Percentiles rank a stretch among this genome's conserved stretches.
These are phyloP conservation scores for Bathynomus jamesi DNA, from an alignment of 1,140 invertebrate genomes.

Conservation along the genomic window DNA sequence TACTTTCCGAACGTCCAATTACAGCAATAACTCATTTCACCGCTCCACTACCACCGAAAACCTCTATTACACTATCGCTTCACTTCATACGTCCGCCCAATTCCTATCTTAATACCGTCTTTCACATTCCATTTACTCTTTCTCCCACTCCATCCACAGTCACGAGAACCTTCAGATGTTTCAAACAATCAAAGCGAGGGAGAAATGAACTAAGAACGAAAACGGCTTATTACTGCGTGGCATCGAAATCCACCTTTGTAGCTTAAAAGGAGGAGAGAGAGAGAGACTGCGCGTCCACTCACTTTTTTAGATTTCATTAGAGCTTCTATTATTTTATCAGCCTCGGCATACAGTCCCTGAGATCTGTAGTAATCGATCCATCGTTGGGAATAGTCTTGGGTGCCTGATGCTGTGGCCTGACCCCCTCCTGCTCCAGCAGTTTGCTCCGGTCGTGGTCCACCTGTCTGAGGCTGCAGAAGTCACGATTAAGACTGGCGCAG, in stretches of 20 bases:
- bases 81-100: too few relatives aligned
- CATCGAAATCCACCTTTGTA: not conserved
- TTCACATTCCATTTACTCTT: not conserved
- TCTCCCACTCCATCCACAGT: not conserved
- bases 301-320: conserved; percentile 59
- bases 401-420: conserved; percentile 13
- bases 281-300: not conserved
- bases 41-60: too few relatives aligned
- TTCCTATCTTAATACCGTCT: too few relatives aligned
- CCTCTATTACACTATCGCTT: too few relatives aligned
- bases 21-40: too few relatives aligned
- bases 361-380: conserved; percentile 97
- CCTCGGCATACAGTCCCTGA: conserved; percentile 79
- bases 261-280: not conserved
- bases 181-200: not conserved
- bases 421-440: conserved; percentile 8
- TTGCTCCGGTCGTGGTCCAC: conserved; percentile 12
- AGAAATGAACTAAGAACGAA: not conserved
- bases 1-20: too few relatives aligned
- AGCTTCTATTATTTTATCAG: conserved; percentile 74
- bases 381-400: conserved; percentile 80
- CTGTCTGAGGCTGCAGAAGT: too few relatives aligned
- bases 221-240: not conserved
- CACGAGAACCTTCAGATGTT: not conserved
- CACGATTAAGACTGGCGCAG: too few relatives aligned